Base-by-base conservation (phyloP, 2,888 invertebrate genomes). In the Mesochorus sp. region DNA sequence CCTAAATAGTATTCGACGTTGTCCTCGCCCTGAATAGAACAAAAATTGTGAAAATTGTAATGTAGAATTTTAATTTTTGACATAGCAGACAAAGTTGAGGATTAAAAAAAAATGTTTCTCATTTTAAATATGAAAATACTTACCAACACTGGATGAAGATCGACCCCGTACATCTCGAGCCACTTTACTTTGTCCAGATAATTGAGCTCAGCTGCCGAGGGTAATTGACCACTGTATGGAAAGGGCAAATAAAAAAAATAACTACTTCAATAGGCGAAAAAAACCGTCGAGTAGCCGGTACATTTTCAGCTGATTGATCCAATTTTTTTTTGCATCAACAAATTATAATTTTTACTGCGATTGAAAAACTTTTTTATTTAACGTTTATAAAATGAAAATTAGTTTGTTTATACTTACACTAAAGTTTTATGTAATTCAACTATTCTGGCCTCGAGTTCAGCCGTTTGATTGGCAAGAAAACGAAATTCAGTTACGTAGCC, bases 81-180 rank as follows among this genome's bases (percentile, higher is more conserved):
- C n/a, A n/a, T n/a, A n/a, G n/a, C n/a, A n/a, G n/a, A n/a, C n/a
- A n/a, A n/a, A n/a, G n/a, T n/a, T n/a, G n/a, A n/a, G n/a, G n/a
- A n/a, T 37, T 31, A 8, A 2, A 31, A 31, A 31, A 10, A 31
- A 1, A 31, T 31, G 10, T 31, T 21, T 53, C n/a, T 21, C n/a
- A 17, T 19, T 53, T 53, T 14, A 14, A 21, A 21, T n/a, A 21
- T 47, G 26, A 53, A 53, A 42, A 86, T 85, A 92, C 94, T 94
- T 93, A 98, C 98, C 95, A 98, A 92, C 79, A 98, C 98, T 62
- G 98, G 98, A 93, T 99, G 98, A 85, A 98, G 94, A 93, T 99
- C 98, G 57, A 98, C 98, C 61, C 99, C 99, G 90, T 98, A 99
- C 97, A 98, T 97, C 91, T 99, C 98, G 88, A 98, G 94, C 98